Conservation (phyloP, 1,140 invertebrate genomes). For the Centruroides sculpturatus region DNA sequence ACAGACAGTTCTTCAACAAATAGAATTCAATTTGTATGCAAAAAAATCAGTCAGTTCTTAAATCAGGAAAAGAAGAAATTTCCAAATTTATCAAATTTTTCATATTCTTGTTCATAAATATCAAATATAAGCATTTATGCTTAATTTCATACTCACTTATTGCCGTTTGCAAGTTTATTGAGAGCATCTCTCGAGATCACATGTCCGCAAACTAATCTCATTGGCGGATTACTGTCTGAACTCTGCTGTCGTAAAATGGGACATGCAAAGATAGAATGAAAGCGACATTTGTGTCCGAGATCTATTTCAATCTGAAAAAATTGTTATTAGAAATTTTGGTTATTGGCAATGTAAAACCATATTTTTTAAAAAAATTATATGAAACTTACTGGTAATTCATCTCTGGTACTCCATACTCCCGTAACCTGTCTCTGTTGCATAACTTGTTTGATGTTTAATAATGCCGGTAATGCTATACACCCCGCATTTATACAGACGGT, state of each 20-base stretch:
- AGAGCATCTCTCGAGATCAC: conserved; percentile 95
- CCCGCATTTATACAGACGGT: conserved; percentile 74
- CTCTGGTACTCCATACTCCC: conserved; percentile 86
- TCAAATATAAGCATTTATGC: background rate
- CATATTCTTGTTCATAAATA: background rate
- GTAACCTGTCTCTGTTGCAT: conserved; percentile 90
- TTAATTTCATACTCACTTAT: conserved; percentile 49
- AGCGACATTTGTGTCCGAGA: conserved; percentile 66
- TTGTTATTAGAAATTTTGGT: conserved; percentile 5
- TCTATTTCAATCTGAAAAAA: conserved; percentile 73
- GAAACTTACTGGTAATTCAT: conserved; percentile 76
- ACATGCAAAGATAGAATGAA: conserved; percentile 97
- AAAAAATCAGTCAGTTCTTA: background rate
- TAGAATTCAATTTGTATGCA: too few relatives aligned
- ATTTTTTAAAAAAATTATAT: too few relatives aligned
- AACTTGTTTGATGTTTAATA: conserved; percentile 87
- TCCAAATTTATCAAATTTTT: background rate
- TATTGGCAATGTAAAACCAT: too few relatives aligned
- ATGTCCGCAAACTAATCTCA: conserved; percentile 92
- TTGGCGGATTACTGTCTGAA: conserved; percentile 90
- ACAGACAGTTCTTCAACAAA: too few relatives aligned
- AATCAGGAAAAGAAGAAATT: conserved; percentile 2
- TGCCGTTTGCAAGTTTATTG: conserved; percentile 79
- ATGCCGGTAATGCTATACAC: conserved; percentile 77
- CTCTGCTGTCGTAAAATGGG: conserved; percentile 94